Evolutionary conservation across 2,888 invertebrate genomes (phyloP).

Genomic region (Aproaerema taeniolella): DNA sequence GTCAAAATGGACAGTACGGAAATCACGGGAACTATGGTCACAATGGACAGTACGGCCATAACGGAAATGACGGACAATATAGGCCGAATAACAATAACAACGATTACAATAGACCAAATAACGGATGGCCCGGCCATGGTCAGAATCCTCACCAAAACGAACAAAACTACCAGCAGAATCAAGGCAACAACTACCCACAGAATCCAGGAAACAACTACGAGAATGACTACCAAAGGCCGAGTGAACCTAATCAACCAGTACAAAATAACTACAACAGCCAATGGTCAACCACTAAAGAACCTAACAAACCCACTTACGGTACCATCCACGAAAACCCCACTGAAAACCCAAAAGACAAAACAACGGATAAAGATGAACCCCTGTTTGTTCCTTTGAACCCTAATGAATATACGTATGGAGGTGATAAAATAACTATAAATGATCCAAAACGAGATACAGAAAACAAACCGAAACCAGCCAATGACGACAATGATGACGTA

Average conservation of each 20-base stretch:
- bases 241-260: neutral
- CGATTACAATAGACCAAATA: conserved; percentile 7
- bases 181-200: neutral
- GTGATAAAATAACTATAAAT: conserved; percentile 41
- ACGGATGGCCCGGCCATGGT: conserved; percentile 10
- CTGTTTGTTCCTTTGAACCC: conserved; percentile 50
- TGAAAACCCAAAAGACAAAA: conserved; percentile 28
- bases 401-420: conserved; percentile 41
- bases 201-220: neutral
- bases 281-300: too few species aligned
- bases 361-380: conserved; percentile 34
- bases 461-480: conserved; percentile 27
- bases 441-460: conserved; percentile 53
- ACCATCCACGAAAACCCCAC: conserved; percentile 27
- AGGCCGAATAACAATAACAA: conserved; percentile 14
- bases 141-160: neutral
- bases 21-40: too few species aligned
- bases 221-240: conserved; percentile 1
- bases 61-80: too few species aligned
- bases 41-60: conserved; percentile 8
- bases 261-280: conserved; percentile 1
- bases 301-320: too few species aligned
- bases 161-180: neutral
- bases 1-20: too few species aligned
- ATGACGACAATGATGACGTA: conserved; percentile 42